These are phyloP conservation scores for Imbricaverruca yamaguchii DNA, from an alignment of 2,888 invertebrate species.

Conservation along the genomic window DNA sequence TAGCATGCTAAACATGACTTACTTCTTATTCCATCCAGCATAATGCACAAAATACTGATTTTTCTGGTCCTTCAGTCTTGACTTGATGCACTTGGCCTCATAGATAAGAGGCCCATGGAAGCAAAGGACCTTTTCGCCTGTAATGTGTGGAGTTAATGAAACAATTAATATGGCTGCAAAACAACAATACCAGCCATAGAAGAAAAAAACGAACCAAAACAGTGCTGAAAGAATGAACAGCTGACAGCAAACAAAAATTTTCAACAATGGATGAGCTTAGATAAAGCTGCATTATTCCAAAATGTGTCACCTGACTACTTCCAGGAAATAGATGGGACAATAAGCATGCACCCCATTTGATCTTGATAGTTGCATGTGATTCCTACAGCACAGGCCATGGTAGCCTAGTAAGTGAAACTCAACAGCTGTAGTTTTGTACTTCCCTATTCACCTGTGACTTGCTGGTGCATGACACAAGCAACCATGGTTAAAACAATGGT, in stretches of 20 bases:
- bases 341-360: no score
- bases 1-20: constrained; percentile 36
- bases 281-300: neutral
- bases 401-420: no score
- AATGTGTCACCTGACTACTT: neutral
- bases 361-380: no score
- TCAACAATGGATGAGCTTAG: neutral
- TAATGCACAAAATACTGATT: constrained; percentile 90
- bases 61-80: constrained; percentile 74
- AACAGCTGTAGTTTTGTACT: no score
- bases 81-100: constrained; percentile 90
- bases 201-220: neutral
- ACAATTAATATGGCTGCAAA: no score
- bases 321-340: neutral
- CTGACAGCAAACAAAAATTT: neutral
- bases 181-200: neutral
- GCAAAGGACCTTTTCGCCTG: constrained; percentile 65
- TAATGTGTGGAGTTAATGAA: constrained; percentile 14
- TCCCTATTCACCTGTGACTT: no score
- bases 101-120: constrained; percentile 94
- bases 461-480: no score
- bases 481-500: no score
- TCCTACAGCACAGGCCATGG: no score
- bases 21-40: constrained; percentile 98
- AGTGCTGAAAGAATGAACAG: neutral